These are phyloP conservation scores for Bolborhynchus lineola DNA, from an alignment of 2,113 vertebrate species.

Conservation along the genomic window DNA sequence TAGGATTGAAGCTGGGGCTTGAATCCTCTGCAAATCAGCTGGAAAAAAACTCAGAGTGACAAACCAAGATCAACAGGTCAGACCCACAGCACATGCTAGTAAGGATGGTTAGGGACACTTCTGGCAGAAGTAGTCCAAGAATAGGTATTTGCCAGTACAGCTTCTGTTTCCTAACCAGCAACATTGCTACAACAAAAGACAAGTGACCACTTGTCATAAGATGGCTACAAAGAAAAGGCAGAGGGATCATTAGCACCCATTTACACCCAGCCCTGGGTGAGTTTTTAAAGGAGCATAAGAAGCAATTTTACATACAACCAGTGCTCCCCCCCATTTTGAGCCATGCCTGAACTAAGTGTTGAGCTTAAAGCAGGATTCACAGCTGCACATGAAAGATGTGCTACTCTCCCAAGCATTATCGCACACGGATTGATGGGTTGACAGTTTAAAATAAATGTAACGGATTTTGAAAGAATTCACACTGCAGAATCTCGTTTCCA, in stretches of 20 bases:
- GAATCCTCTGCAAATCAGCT: neutral
- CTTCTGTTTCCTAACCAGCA: neutral
- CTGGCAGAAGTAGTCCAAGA: neutral
- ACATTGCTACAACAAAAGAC: neutral
- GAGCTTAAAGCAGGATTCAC: neutral
- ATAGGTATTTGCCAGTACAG: neutral
- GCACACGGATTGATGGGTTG: neutral
- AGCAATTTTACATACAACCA: neutral
- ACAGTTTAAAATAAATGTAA: neutral
- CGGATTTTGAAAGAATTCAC: neutral
- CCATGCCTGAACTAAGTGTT: neutral
- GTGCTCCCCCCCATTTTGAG: neutral
- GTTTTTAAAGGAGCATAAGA: neutral
- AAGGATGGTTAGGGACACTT: neutral
- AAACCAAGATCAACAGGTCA: neutral
- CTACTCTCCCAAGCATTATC: neutral
- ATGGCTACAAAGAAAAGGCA: neutral
- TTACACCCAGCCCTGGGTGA: neutral
- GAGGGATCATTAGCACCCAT: neutral
- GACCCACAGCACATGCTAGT: neutral
- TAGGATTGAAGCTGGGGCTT: neutral
- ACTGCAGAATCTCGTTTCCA: neutral
- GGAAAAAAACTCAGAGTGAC: neutral
- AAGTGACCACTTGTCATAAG: fast-evolving
- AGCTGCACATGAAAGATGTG: neutral